Base-by-base conservation (phyloP, 2,797 vertebrate species). In the Serranus cabrilla region DNA sequence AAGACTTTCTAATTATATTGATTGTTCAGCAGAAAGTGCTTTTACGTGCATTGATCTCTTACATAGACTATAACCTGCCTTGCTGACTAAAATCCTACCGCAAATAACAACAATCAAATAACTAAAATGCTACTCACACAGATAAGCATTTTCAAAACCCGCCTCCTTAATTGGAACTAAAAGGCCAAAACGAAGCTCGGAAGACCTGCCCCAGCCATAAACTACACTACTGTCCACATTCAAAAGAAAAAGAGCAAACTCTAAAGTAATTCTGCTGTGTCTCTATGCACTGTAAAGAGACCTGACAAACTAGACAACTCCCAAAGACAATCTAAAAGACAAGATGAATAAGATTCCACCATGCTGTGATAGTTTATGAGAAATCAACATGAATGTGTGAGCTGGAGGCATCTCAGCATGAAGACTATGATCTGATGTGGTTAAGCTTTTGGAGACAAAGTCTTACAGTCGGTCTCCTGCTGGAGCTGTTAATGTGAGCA, bases 371-470 rank as follows among this genome's bases (percentile, higher is more conserved):
- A 11, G 13, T 71, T 80, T 37, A 66, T 61, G 58, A 61, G 49
- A 66, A 49, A 65, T 65, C 71, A 64, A 65, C 54, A 21, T 34
- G n/a, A 20, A 58, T 46, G 54, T 60, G 37, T 50, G 65, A 74
- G 71, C 71, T 78, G 45, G 31, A 71, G 75, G 42, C 62, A 45
- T 46, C 66, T n/a, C 56, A 64, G 66, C 60, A 37, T 23, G 50
- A 46, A 50, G 9, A 56, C 17, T 45, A 21, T 31, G 21, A 73
- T 27, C 17, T 71, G 45, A 69, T 47, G 42, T 51, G 20, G 57
- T 51, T 54, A 47, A 34, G 63, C 10, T 34, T 34, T 34, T 34
- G 34, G 34, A 34, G 34, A 34, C 34, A 34, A 34, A 34, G 34
- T 34, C 34, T 34, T 34, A 34, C 34, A 34, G 34, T 8, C 34